Evolutionary conservation across 2,888 invertebrate genomes (phyloP).

Genomic region (Crossocerus cetratus): DNA sequence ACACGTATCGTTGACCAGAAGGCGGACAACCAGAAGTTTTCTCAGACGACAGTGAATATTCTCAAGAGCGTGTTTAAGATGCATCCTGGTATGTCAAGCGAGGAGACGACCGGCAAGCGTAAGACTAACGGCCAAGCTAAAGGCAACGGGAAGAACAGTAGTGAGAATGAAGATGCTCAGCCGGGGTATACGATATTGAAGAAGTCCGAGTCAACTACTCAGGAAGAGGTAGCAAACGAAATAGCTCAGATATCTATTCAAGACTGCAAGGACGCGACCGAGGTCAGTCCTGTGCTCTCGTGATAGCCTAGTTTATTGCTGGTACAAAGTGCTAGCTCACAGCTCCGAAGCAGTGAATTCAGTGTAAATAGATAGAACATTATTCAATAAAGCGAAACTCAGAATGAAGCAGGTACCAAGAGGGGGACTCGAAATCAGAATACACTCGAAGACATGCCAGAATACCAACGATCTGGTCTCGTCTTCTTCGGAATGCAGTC

Average conservation of each 20-base stretch:
- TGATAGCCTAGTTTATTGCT: constrained; percentile 66
- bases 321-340: constrained; percentile 33
- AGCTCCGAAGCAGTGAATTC: constrained; percentile 31
- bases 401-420: constrained; percentile 20
- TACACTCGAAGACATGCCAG: constrained; percentile 21
- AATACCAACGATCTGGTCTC: constrained; percentile 36
- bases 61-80: constrained; percentile 68
- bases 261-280: constrained; percentile 68
- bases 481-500: constrained; percentile 9
- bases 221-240: constrained; percentile 63
- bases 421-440: constrained; percentile 29
- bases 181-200: constrained; percentile 69
- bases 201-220: constrained; percentile 60
- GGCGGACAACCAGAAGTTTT: constrained; percentile 62
- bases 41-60: constrained; percentile 67
- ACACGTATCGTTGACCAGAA: constrained; percentile 55
- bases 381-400: constrained; percentile 41
- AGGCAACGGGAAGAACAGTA: constrained; percentile 36
- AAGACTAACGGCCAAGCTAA: constrained; percentile 50
- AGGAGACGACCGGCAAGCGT: constrained; percentile 44
- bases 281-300: constrained; percentile 67
- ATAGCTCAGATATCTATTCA: constrained; percentile 69
- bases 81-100: constrained; percentile 51
- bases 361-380: constrained; percentile 60
- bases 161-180: constrained; percentile 54